phyloP scores from a whole-genome alignment of 1,140 invertebrate genomes.

The Cotesia typhae region DNA sequence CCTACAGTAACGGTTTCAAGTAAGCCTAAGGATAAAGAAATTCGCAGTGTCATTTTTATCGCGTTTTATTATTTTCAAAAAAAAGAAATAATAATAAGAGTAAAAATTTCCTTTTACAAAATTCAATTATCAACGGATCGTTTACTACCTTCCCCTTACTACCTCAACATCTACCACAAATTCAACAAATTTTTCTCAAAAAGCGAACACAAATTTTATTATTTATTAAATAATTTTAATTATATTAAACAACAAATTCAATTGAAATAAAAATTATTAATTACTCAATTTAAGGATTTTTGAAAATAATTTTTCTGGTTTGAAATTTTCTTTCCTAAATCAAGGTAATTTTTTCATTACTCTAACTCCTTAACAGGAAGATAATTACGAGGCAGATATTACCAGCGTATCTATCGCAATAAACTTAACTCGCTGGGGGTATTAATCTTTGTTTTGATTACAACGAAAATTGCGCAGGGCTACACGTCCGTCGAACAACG shows the following conservation, averaged over 20 bases:
- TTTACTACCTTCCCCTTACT: slow-evolving; percentile 25
- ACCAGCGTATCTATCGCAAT: background rate
- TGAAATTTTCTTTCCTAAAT: too few species aligned
- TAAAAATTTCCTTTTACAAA: background rate
- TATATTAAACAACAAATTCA: too few species aligned
- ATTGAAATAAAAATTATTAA: too few species aligned
- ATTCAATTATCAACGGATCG: slow-evolving; percentile 22
- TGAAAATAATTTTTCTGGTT: too few species aligned
- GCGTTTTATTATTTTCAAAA: background rate
- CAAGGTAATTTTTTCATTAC: too few species aligned
- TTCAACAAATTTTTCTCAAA: background rate
- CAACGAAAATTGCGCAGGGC: background rate
- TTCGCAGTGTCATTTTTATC: slow-evolving; percentile 20
- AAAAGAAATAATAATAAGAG: slow-evolving; percentile 12
- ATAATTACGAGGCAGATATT: background rate
- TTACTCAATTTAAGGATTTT: too few species aligned
- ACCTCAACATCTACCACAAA: background rate
- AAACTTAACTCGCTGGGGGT: background rate
- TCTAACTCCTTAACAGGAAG: background rate
- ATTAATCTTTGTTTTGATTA: slow-evolving; percentile 28
- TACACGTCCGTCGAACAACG: slow-evolving; percentile 27
- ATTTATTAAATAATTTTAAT: too few species aligned
- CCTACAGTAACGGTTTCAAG: background rate
- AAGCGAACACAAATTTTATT: too few species aligned
- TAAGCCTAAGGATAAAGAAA: slow-evolving; percentile 25